Percentiles rank a stretch among this genome's conserved stretches.
Conservation (phyloP, 2,797 vertebrate species). For the Myotis pilosus region DNA sequence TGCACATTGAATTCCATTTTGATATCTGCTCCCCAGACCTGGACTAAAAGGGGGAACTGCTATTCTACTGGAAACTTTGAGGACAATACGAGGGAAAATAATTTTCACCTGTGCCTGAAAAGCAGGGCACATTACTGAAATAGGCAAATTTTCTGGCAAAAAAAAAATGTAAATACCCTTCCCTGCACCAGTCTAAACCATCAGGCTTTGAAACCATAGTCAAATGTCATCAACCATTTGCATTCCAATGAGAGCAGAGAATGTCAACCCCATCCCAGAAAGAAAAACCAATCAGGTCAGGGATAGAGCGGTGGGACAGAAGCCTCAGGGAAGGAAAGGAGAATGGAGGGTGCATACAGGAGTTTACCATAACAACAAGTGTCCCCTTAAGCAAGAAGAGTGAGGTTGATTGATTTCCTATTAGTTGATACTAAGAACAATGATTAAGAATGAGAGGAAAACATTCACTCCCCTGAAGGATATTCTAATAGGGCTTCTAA, state of each 20-base stretch:
- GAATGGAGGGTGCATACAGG: background rate
- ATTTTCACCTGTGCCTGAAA: background rate
- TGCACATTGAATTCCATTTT: background rate
- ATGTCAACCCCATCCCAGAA: background rate
- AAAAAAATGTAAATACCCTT: background rate
- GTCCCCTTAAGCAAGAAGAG: conserved; percentile 58
- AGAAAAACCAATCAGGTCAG: background rate
- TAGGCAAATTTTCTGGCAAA: background rate
- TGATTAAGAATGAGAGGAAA: conserved; percentile 71
- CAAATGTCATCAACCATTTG: background rate
- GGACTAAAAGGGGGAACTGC: background rate
- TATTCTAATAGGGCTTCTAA: conserved; percentile 48
- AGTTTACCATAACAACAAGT: conserved; percentile 57
- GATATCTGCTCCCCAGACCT: background rate
- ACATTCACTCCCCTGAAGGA: conserved; percentile 52
- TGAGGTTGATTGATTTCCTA: conserved; percentile 67
- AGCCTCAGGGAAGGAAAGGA: background rate
- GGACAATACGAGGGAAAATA: background rate
- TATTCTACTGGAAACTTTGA: background rate
- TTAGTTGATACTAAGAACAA: conserved; percentile 67
- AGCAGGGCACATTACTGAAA: background rate
- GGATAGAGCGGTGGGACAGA: background rate
- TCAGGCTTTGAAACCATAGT: background rate
- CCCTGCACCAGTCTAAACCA: background rate
- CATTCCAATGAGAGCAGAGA: background rate